phyloP scores from a whole-genome alignment of 2,113 vertebrate species.

The Silurus meridionalis region DNA sequence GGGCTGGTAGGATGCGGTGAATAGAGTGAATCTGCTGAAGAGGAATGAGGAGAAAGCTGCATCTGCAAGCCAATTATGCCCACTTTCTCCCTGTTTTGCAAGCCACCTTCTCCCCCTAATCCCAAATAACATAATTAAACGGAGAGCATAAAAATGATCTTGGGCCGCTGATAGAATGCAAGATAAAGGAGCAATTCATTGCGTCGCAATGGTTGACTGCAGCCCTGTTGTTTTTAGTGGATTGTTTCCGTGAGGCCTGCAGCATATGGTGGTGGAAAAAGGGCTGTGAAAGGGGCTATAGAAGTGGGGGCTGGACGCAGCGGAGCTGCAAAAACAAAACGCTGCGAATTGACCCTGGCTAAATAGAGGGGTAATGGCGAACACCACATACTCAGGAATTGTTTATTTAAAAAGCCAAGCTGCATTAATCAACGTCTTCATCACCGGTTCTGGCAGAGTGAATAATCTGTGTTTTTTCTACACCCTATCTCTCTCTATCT shows the following conservation, averaged over 20 bases:
- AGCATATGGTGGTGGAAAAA: constrained; percentile 58
- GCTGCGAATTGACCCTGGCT: constrained; percentile 44
- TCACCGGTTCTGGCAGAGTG: constrained; percentile 50
- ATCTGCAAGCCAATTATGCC: constrained; percentile 32
- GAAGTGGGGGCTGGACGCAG: constrained; percentile 44
- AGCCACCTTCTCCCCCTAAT: constrained; percentile 46
- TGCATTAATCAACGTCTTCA: constrained; percentile 56
- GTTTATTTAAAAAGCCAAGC: constrained; percentile 59
- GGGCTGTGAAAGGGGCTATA: constrained; percentile 47
- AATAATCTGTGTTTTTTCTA: constrained; percentile 45
- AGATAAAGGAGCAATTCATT: constrained; percentile 59
- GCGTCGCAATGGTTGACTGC: constrained; percentile 51
- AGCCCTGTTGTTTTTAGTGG: constrained; percentile 60
- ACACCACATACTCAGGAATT: constrained; percentile 49
- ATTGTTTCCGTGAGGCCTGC: constrained; percentile 59
- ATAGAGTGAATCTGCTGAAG: constrained; percentile 16
- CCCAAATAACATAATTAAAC: constrained; percentile 56
- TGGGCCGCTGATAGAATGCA: constrained; percentile 38
- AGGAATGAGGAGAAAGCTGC: constrained; percentile 1
- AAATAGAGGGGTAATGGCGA: constrained; percentile 53
- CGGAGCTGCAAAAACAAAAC: constrained; percentile 60
- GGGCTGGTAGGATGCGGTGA: constrained; percentile 7
- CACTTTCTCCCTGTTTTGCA: neutral
- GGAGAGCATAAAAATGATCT: constrained; percentile 49
- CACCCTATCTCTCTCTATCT: neutral